A percentile compares a stretch with the other conserved stretches of the same genome.
These are phyloP conservation scores for Saccostrea cuccullata DNA, from an alignment of 1,140 invertebrate species.

Conservation along the genomic window DNA sequence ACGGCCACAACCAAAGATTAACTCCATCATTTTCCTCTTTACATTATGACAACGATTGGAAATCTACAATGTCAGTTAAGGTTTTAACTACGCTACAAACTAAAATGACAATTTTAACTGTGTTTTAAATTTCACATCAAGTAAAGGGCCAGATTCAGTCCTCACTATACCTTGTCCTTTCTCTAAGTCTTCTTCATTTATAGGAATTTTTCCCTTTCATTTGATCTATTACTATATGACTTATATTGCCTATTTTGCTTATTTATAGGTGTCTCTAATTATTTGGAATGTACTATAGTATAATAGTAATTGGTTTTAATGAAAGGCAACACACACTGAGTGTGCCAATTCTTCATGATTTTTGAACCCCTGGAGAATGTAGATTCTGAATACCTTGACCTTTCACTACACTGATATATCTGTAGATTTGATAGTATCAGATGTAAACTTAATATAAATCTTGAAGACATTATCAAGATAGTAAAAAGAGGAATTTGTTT, in stretches of 20 bases:
- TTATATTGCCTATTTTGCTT: no score
- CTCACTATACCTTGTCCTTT: no score
- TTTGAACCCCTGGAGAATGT: not conserved
- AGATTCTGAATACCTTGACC: not conserved
- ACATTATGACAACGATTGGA: no score
- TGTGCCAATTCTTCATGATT: not conserved
- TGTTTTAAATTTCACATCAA: no score
- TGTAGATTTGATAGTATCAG: not conserved
- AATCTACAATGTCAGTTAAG: no score
- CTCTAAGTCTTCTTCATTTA: no score
- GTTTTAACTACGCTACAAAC: no score
- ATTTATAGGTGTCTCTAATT: not conserved
- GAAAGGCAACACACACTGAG: not conserved
- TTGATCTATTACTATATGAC: no score
- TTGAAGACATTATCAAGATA: not conserved
- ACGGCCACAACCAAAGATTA: not conserved
- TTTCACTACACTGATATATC: not conserved
- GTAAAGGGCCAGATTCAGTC: no score
- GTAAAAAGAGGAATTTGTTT: not conserved
- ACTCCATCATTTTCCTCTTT: no score
- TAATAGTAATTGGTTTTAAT: not conserved
- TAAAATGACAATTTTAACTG: no score
- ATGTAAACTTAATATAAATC: conserved; percentile 4
- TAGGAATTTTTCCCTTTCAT: no score
- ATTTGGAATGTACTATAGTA: not conserved